Evolutionary conservation across 2,797 vertebrate species (phyloP), one percentile per base, ranked within the genome.

Genomic region (Phoebastria nigripes): DNA sequence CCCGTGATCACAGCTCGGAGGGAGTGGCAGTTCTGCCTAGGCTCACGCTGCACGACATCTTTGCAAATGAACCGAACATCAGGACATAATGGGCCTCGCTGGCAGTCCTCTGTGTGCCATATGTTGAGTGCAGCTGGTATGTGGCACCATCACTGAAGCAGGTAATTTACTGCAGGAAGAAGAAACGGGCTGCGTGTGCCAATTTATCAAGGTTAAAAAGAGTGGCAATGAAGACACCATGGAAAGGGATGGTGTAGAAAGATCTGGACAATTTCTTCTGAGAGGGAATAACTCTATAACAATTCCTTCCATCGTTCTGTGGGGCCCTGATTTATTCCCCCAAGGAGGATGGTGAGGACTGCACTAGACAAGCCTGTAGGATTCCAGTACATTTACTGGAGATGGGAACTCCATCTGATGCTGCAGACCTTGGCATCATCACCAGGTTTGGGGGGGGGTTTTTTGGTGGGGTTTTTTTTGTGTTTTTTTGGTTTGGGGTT

Each of bases 41-140:
- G 67, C 69, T 85, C 55, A 37, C 37, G 1, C 66, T 17, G 21
- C 94, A 51, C 19, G 35, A 28, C 74, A n/a, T 81, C 88, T 54
- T 51, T 70, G 28, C 78, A 44, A 56, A 66, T 67, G 90, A 94
- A 67, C 33, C 26, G 41, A 87, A 89, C 73, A 92, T 90, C 63
- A 81, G 95, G 85, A 96, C 74, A 8, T 82, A 86, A 84, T n/a
- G 82, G 76, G 83, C 90, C 73, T 89, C 63, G 59, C 83, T 95
- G 94, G 93, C 74, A 87, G 66, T 46, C 84, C 67, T 61, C 35
- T 3, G 31, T 12, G 76, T 74, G 92, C 96, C 97, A 96, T 95
- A 90, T 89, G 93, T 33, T 96, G 84, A 21, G 81, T 84, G 90
- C 90, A 25, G 96, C 95, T 96, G 96, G 91, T 54, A 9, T 6